Conservation (phyloP, 35 echinoderm and acorn worm genomes). For the Apostichopus californicus region DNA sequence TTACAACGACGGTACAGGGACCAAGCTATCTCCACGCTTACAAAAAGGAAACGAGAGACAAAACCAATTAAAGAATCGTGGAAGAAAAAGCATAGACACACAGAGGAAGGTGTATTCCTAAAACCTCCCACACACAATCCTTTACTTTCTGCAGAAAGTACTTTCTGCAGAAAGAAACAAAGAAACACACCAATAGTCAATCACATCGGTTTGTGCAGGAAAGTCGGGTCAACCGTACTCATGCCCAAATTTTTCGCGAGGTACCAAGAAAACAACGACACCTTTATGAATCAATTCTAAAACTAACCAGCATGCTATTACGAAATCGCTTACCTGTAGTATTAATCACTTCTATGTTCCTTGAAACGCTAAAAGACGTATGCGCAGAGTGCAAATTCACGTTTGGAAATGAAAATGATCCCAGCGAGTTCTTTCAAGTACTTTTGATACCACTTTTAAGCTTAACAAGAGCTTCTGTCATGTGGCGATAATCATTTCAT, state of each 20-base stretch:
- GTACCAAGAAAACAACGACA: background rate
- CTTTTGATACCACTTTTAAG: no score
- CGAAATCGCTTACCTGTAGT: background rate
- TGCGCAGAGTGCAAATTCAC: no score
- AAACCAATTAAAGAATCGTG: constrained; percentile 3
- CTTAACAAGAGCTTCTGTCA: no score
- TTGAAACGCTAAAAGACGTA: no score
- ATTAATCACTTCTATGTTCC: no score
- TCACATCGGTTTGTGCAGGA: no score
- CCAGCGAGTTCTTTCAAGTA: no score
- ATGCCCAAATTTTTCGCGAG: background rate
- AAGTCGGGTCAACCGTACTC: background rate
- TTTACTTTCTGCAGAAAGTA: background rate
- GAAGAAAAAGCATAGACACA: background rate
- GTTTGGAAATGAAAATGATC: no score
- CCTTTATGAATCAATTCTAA: background rate
- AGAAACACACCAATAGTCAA: no score
- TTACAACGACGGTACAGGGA: background rate
- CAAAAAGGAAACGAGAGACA: background rate
- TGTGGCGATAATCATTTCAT: no score
- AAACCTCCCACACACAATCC: background rate
- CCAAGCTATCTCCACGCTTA: background rate
- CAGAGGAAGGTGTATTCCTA: background rate
- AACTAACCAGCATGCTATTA: background rate
- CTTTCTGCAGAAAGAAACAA: no score